These are phyloP conservation scores for Smithornis capensis DNA, from an alignment of 2,113 vertebrate genomes.

Conservation along the genomic window DNA sequence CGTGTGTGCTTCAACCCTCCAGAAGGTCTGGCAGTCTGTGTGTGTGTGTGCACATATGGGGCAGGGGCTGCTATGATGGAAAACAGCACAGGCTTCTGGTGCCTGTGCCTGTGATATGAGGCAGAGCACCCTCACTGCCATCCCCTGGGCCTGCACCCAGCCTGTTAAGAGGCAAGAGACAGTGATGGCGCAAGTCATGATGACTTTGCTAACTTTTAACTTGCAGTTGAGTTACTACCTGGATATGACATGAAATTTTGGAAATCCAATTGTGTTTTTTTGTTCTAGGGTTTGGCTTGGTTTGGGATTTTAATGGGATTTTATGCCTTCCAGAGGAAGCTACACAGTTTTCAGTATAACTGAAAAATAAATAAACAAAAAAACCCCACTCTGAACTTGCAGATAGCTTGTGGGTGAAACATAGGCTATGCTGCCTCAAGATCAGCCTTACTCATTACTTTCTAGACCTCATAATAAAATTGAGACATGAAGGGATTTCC, in stretches of 20 bases:
- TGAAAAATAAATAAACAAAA: not conserved
- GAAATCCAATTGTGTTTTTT: not conserved
- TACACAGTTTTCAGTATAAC: not conserved
- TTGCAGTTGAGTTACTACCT: not conserved
- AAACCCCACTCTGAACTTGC: not conserved
- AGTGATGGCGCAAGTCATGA: not conserved
- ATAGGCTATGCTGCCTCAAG: not conserved
- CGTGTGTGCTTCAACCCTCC: fast-evolving
- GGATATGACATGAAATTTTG: not conserved
- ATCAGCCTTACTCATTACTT: constrained; percentile 8
- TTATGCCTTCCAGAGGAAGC: not conserved
- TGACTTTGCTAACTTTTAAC: not conserved
- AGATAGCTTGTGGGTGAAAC: not conserved
- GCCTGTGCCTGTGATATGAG: not conserved
- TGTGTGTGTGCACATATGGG: fast-evolving
- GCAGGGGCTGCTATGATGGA: not conserved
- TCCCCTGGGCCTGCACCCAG: not conserved
- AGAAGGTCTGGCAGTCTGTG: not conserved
- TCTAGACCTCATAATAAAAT: not conserved
- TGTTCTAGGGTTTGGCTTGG: not conserved
- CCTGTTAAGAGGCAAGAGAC: not conserved
- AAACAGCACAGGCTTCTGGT: not conserved
- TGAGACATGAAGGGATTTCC: constrained; percentile 24
- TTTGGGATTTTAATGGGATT: not conserved
- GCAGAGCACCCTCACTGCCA: not conserved